phyloP scores from a whole-genome alignment of 2,888 invertebrate genomes.

The Dinocampus coccinellae region DNA sequence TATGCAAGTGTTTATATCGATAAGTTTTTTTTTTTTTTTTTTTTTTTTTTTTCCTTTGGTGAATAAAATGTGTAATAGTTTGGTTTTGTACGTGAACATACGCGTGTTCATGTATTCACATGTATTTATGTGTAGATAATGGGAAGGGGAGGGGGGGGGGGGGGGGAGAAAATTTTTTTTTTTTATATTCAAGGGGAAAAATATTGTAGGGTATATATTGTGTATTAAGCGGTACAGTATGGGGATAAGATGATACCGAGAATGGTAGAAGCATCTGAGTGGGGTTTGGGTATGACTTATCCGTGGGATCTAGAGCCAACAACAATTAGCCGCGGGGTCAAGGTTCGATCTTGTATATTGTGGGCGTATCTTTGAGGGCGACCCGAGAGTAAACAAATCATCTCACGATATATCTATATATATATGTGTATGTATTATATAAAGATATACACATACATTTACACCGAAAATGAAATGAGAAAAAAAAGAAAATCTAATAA shows the following conservation, averaged over 20 bases:
- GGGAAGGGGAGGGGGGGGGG: not conserved
- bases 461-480: constrained; percentile 18
- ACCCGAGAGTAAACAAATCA: constrained; percentile 66
- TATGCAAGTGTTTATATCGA: not conserved
- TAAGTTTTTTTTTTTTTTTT: not conserved
- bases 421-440: too few species aligned
- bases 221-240: constrained; percentile 1
- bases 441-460: constrained; percentile 11
- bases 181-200: too few species aligned
- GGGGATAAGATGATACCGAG: constrained; percentile 17
- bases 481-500: constrained; percentile 20
- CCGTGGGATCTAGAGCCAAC: constrained; percentile 67
- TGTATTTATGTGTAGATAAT: not conserved
- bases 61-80: not conserved
- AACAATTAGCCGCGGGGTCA: constrained; percentile 68
- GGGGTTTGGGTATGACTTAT: constrained; percentile 50
- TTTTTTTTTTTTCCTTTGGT: not conserved
- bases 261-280: constrained; percentile 19
- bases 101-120: too few species aligned
- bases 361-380: constrained; percentile 47
- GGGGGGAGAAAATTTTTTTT: too few species aligned
- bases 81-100: too few species aligned
- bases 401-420: constrained; percentile 39
- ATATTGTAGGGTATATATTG: not conserved
- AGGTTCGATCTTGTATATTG: constrained; percentile 60